Conservation (phyloP, 92 coral and sea anemone species). For the Umimayanthus chanpuru region DNA sequence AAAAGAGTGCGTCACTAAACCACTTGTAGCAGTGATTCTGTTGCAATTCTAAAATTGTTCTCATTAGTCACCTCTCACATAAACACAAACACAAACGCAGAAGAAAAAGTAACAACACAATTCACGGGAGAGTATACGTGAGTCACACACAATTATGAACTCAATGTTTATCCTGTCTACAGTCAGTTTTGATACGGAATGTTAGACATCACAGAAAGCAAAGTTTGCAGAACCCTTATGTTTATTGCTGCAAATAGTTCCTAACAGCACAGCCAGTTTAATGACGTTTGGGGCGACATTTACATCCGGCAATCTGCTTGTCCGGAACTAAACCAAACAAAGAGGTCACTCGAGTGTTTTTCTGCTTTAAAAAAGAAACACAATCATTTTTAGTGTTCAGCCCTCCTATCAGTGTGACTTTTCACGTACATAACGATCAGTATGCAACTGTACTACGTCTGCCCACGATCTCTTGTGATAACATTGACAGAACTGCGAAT, state of each 20-base stretch:
- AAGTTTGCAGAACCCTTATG: not conserved
- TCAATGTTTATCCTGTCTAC: no score
- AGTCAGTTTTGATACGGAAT: not conserved
- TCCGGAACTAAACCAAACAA: not conserved
- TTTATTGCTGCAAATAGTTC: not conserved
- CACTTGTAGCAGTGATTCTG: no score
- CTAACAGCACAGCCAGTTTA: not conserved
- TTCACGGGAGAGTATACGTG: no score
- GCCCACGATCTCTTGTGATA: not conserved
- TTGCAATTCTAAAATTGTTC: no score
- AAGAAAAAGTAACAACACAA: no score
- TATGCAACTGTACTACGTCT: not conserved
- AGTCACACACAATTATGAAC: no score
- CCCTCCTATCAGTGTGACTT: not conserved
- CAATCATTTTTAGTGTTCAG: no score
- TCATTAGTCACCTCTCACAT: no score
- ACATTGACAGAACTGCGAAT: not conserved
- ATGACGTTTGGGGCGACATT: not conserved
- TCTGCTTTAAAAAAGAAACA: no score
- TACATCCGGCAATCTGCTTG: not conserved
- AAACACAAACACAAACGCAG: no score
- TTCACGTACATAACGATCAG: not conserved
- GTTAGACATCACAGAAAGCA: not conserved
- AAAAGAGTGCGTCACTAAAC: no score
- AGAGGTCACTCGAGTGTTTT: not conserved